Conservation (phyloP, 1,140 invertebrate species). For the Gonioctena quinquepunctata region DNA sequence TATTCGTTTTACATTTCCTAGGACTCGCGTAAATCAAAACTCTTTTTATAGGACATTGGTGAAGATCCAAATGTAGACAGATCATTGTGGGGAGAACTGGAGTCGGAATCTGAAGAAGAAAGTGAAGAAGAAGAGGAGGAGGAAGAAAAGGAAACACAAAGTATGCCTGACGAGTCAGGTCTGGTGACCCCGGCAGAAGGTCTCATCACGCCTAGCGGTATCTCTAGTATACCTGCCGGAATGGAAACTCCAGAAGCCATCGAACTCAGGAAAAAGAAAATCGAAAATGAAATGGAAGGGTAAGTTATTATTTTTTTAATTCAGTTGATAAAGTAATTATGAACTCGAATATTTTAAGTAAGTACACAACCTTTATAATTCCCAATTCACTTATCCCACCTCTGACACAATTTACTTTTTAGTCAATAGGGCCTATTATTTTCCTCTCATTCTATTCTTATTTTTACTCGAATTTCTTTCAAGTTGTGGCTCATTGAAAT, state of each 20-base stretch:
- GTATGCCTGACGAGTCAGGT: slow-evolving; percentile 61
- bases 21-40: background rate
- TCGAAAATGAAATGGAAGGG: slow-evolving; percentile 97
- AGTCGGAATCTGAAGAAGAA: slow-evolving; percentile 93
- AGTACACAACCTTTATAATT: too few relatives aligned
- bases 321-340: too few relatives aligned
- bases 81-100: slow-evolving; percentile 95
- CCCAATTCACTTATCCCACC: too few relatives aligned
- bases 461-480: too few relatives aligned
- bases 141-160: slow-evolving; percentile 67
- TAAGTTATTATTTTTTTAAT: slow-evolving; percentile 50
- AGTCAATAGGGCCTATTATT: too few relatives aligned
- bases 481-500: too few relatives aligned
- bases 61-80: slow-evolving; percentile 92
- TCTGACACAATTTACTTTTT: too few relatives aligned
- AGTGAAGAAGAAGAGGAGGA: slow-evolving; percentile 86
- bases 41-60: slow-evolving; percentile 60
- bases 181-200: slow-evolving; percentile 84
- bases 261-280: slow-evolving; percentile 95
- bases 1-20: background rate
- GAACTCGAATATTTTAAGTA: too few relatives aligned
- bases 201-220: slow-evolving; percentile 92
- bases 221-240: slow-evolving; percentile 92
- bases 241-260: slow-evolving; percentile 98
- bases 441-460: too few relatives aligned